These are phyloP conservation scores for Cyprinella venusta DNA, from an alignment of 2,797 vertebrate species.

Conservation along the genomic window DNA sequence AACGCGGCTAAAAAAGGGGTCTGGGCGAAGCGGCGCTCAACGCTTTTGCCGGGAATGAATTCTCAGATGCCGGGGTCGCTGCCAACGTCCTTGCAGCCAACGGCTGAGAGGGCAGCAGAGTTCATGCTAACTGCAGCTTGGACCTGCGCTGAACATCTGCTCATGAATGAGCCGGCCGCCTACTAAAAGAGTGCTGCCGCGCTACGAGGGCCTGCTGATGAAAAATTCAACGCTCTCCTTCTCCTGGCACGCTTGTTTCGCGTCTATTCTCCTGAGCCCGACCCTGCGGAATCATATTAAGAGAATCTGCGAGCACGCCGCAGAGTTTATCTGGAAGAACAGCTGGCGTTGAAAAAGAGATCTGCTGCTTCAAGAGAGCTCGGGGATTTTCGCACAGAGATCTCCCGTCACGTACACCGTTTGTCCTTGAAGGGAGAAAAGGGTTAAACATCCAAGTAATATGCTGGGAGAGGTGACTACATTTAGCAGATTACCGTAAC, in stretches of 20 bases:
- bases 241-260: slow-evolving; percentile 95
- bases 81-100: slow-evolving; percentile 95
- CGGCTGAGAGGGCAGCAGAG: slow-evolving; percentile 90
- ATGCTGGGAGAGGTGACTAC: slow-evolving; percentile 69
- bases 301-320: slow-evolving; percentile 91
- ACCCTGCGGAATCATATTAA: slow-evolving; percentile 95
- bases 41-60: slow-evolving; percentile 83
- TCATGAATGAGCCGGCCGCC: slow-evolving; percentile 98
- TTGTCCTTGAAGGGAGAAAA: slow-evolving; percentile 90
- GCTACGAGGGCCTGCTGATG: slow-evolving; percentile 88
- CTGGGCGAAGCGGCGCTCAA: slow-evolving; percentile 69
- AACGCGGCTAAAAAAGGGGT: slow-evolving; percentile 76
- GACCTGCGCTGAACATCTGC: slow-evolving; percentile 99
- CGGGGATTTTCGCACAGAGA: slow-evolving; percentile 87
- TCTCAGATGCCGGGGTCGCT: slow-evolving; percentile 88
- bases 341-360: slow-evolving; percentile 95
- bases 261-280: slow-evolving; percentile 94
- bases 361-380: slow-evolving; percentile 89
- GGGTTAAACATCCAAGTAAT: slow-evolving; percentile 74
- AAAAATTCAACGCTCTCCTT: slow-evolving; percentile 98
- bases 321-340: slow-evolving; percentile 95
- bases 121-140: slow-evolving; percentile 94
- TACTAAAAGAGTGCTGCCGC: slow-evolving; percentile 68
- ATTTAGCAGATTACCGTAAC: slow-evolving; percentile 69
- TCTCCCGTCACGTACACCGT: slow-evolving; percentile 83